Base-by-base conservation (phyloP, 2,888 invertebrate genomes). In the Andrena haemorrhoa region DNA sequence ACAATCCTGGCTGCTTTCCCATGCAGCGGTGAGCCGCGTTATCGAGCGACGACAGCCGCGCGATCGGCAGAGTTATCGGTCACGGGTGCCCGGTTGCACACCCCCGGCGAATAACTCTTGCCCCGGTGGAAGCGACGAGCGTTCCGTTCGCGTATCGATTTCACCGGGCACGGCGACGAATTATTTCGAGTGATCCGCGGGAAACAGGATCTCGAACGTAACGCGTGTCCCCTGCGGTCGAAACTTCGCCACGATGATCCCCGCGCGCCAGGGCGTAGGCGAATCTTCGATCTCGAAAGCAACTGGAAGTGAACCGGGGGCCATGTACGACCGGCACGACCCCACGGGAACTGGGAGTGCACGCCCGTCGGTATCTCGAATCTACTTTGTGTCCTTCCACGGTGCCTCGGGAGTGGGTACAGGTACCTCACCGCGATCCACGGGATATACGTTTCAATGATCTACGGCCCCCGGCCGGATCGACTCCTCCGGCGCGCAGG, bases 381-480 rank as follows among this genome's bases (percentile, higher is more conserved):
- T 92, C 92, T 92, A 91, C 89, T 92, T 92, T 91, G 92, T 92
- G 92, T 91, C 89, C 88, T 86, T 89, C 90, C 89, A 91, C 86
- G 85, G 88, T 86, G 80, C 82, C 82, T 84, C 81, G 86, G 88
- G 81, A 69, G 66, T 53, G 35, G 86, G 71, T 75, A 82, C 86
- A 82, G 81, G 82, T 81, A 80, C 82, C 72, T 80, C 80, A 75
- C 79, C 84, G 75, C 85, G 82, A 88, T 83, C 82, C 85, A 69
- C 70, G 80, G 85, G 90, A 90, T 86, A 86, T 88, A 91, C 90
- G 89, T 91, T 92, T 91, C 92, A 89, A 91, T 92, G 91, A 92
- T 91, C 90, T 87, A 91, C 84, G 90, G 81, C 82, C 82, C 82
- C 16, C 72, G 84, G 79, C 82, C 73, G 66, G 53, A 65, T 75